Evolutionary conservation across 2,113 vertebrate genomes (phyloP), one percentile per base, ranked within the genome.

Genomic region (Tyto alba): DNA sequence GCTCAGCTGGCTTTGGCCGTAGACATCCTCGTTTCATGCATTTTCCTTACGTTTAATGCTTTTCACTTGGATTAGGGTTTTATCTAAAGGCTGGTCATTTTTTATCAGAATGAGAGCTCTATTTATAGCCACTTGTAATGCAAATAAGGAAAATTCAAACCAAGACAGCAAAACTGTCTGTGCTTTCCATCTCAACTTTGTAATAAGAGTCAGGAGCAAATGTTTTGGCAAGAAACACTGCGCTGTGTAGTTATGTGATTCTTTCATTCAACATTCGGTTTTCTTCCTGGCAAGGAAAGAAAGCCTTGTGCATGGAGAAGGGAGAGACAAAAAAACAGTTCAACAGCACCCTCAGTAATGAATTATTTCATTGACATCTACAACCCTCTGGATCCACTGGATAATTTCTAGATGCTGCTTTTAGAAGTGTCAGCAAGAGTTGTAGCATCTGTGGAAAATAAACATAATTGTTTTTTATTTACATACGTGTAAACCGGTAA

Each of bases 401-500:
- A 52, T 55, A 86, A 34, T 89, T 80, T 95, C 64, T 84, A 85
- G 75, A 64, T 85, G 52, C n/a, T 75, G 60, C 36, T 81, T 85
- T 85, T 55, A 83, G 68, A 80, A 83, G 34, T 29, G 40, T 40
- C 27, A 74, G 63, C 45, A 75, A 81, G 56, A 90, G 63, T 25
- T 76, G n/a, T 34, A 85, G 76, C n/a, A 79, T 60, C 41, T 87
- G 73, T 63, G 90, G 62, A 86, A 79, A 74, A 69, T 68, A 66
- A 90, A 84, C 57, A 76, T 29, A 32, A n/a, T 20, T 76, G 62
- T 4, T 77, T 89, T 88, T 76, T 52, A 60, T 91, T 86, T 88
- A 99, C 99, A 38, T 97, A 99, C 99, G 97, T 98, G 95, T 99
- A 99, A 73, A 97, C 97, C 36, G 98, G 98, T 87, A 96, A 40